Conservation (phyloP, 1,140 invertebrate genomes). For the Cherax quadricarinatus region DNA sequence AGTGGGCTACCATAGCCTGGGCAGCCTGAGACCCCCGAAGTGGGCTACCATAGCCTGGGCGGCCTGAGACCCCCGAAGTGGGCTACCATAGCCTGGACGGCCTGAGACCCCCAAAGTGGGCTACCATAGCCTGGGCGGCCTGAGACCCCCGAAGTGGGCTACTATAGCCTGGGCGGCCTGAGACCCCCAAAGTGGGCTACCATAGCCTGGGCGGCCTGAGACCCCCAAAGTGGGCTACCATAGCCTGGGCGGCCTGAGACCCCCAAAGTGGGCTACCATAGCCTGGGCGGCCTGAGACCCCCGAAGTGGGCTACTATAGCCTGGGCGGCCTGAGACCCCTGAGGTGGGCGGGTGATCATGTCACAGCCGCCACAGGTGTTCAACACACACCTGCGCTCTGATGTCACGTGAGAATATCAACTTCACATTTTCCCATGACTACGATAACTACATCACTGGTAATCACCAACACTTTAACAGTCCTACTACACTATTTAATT, state of each 20-base stretch:
- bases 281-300: neutral
- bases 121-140: neutral
- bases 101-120: neutral
- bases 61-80: neutral
- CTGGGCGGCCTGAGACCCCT: neutral
- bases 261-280: too few species aligned
- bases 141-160: neutral
- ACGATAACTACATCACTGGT: too few species aligned
- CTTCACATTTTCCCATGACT: neutral
- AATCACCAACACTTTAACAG: too few species aligned
- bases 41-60: too few species aligned
- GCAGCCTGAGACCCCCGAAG: neutral
- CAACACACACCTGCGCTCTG: slow-evolving; percentile 28
- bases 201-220: neutral
- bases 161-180: neutral
- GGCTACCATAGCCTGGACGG: too few species aligned
- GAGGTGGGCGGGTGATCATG: slow-evolving; percentile 19
- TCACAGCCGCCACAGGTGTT: slow-evolving; percentile 46
- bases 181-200: neutral
- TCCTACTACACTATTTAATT: too few species aligned
- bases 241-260: too few species aligned
- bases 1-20: neutral
- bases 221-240: too few species aligned
- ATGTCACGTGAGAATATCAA: neutral
- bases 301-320: neutral